Conservation (phyloP, 2,888 invertebrate species). For the Trachelus iudaicus region DNA sequence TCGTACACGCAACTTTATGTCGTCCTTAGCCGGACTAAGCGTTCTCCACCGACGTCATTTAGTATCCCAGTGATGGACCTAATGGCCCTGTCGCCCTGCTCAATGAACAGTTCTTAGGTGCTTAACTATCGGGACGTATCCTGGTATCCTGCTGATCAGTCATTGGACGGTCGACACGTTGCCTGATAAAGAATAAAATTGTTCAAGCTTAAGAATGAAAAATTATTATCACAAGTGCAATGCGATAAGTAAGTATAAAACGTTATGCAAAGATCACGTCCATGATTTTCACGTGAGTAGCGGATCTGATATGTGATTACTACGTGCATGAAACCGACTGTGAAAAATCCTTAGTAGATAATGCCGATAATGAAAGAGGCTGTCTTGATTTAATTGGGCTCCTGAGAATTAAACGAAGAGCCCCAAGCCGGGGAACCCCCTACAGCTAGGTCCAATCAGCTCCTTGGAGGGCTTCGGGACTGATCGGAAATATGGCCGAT, state of each 20-base stretch:
- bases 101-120: constrained; percentile 39
- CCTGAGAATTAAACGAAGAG: constrained; percentile 47
- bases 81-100: constrained; percentile 50
- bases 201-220: background rate
- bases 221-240: background rate
- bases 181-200: background rate
- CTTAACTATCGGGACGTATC: background rate
- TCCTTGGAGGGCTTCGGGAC: constrained; percentile 40
- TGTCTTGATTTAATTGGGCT: constrained; percentile 50
- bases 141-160: background rate
- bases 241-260: background rate
- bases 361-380: constrained; percentile 53
- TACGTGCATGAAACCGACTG: constrained; percentile 19
- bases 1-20: constrained; percentile 65
- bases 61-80: constrained; percentile 61
- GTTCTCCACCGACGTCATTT: constrained; percentile 62
- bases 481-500: constrained; percentile 51
- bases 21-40: constrained; percentile 63
- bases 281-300: background rate
- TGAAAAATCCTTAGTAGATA: constrained; percentile 54
- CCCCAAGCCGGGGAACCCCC: constrained; percentile 43
- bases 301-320: background rate
- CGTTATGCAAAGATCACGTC: background rate
- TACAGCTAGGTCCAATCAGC: constrained; percentile 48
- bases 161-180: background rate